Conservation (phyloP, 2,888 invertebrate species). For the Agrochola lychnidis region DNA sequence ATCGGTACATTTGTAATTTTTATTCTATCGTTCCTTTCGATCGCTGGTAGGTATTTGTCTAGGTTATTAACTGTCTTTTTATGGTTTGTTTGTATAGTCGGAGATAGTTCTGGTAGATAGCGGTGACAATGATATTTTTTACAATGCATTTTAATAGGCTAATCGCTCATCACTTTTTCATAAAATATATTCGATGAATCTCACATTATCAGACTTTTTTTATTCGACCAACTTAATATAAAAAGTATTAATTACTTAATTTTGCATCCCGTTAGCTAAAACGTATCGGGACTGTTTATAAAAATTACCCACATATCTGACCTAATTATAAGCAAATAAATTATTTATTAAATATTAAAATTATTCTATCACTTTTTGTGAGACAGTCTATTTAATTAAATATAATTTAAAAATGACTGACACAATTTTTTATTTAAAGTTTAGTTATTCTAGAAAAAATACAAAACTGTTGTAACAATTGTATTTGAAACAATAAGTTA, state of each 20-base stretch:
- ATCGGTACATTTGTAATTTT: slow-evolving; percentile 63
- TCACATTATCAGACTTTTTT: background rate
- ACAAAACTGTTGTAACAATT: too few species aligned
- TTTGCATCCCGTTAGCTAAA: too few species aligned
- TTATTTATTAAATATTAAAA: too few species aligned
- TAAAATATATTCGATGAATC: background rate
- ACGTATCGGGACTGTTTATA: too few species aligned
- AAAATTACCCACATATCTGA: too few species aligned
- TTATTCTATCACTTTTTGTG: too few species aligned
- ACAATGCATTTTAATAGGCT: background rate
- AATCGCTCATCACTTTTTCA: background rate
- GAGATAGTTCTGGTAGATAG: slow-evolving; percentile 8
- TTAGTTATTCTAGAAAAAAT: background rate
- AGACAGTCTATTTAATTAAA: background rate
- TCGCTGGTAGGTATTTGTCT: slow-evolving; percentile 49
- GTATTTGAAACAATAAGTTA: background rate
- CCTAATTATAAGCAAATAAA: too few species aligned
- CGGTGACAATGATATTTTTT: background rate
- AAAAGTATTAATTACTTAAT: too few species aligned
- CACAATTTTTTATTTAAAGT: background rate
- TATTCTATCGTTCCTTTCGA: slow-evolving; percentile 48
- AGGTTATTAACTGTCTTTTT: slow-evolving; percentile 37
- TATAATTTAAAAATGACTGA: background rate
- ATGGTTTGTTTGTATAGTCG: slow-evolving; percentile 19
- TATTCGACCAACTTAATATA: background rate